Evolutionary conservation across 2,113 vertebrate genomes (phyloP).

Genomic region (Brachionichthys hirsutus): DNA sequence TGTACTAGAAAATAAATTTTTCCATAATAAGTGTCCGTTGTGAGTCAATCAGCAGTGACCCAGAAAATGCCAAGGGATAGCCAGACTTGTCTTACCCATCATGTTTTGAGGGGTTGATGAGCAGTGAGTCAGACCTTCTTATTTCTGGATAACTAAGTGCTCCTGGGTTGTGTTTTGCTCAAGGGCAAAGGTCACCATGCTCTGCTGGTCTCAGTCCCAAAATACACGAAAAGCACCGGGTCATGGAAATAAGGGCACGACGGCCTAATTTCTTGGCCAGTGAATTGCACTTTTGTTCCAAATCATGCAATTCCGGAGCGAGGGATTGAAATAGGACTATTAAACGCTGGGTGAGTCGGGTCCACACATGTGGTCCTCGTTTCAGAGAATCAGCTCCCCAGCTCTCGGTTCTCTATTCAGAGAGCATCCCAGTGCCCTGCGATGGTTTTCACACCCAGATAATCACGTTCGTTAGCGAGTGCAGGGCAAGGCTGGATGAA

Average conservation of each 20-base stretch:
- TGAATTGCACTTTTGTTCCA: conserved; percentile 19
- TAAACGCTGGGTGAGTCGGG: conserved; percentile 46
- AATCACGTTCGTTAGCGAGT: conserved; percentile 23
- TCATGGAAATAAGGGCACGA: conserved; percentile 36
- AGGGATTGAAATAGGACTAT: conserved; percentile 38
- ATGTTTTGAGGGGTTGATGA: too few species aligned
- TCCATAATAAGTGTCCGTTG: conserved; percentile 24
- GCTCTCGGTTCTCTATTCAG: conserved; percentile 18
- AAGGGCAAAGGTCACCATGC: conserved; percentile 43
- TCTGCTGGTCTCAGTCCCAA: conserved; percentile 37
- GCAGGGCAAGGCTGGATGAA: not conserved
- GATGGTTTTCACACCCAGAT: conserved; percentile 10
- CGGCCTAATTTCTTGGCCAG: conserved; percentile 50
- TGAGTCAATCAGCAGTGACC: conserved; percentile 2
- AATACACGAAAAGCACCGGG: conserved; percentile 28
- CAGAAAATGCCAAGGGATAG: conserved; percentile 7
- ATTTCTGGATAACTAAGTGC: too few species aligned
- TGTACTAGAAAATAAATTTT: conserved; percentile 49
- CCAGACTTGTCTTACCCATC: not conserved
- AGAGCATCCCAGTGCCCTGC: conserved; percentile 4
- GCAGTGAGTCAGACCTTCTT: too few species aligned
- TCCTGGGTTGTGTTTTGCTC: too few species aligned
- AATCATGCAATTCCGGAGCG: conserved; percentile 31
- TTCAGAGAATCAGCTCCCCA: conserved; percentile 16
- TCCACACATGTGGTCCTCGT: conserved; percentile 50